A percentile compares a stretch with the other conserved stretches of the same genome.
Conservation (phyloP, 2,797 vertebrate species). For the Euphonia xanthogaster region DNA sequence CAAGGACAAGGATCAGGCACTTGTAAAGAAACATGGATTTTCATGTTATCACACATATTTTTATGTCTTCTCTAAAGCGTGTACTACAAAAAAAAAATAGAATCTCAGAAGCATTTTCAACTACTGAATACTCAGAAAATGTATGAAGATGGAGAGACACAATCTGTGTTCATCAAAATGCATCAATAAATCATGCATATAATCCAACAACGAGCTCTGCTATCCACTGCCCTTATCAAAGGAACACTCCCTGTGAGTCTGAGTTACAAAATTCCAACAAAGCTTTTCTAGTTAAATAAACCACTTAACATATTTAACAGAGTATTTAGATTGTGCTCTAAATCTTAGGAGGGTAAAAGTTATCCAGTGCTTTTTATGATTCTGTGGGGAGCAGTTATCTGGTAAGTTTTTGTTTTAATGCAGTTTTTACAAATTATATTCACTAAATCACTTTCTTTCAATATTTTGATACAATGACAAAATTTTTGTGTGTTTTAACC, state of each 20-base stretch:
- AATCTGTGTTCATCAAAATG: background rate
- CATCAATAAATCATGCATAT: background rate
- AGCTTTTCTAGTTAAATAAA: background rate
- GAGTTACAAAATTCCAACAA: background rate
- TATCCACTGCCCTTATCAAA: background rate
- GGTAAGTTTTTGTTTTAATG: background rate
- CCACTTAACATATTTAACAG: background rate
- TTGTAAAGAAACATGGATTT: background rate
- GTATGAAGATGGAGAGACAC: background rate
- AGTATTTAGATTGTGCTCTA: background rate
- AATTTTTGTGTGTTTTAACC: background rate
- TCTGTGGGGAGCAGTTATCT: background rate
- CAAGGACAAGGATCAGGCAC: background rate
- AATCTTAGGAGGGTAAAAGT: background rate
- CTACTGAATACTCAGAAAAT: background rate
- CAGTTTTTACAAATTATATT: background rate
- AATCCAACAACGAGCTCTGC: background rate
- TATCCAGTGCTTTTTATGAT: background rate
- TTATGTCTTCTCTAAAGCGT: background rate
- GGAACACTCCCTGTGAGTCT: background rate
- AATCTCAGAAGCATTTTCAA: background rate
- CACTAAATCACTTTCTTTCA: background rate
- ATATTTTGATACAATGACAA: background rate
- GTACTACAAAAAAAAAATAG: background rate
- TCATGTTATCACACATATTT: background rate